Percentiles rank a stretch among this genome's conserved stretches.
These are phyloP conservation scores for Cylloceria caligata DNA, from an alignment of 2,888 invertebrate species.

Conservation along the genomic window DNA sequence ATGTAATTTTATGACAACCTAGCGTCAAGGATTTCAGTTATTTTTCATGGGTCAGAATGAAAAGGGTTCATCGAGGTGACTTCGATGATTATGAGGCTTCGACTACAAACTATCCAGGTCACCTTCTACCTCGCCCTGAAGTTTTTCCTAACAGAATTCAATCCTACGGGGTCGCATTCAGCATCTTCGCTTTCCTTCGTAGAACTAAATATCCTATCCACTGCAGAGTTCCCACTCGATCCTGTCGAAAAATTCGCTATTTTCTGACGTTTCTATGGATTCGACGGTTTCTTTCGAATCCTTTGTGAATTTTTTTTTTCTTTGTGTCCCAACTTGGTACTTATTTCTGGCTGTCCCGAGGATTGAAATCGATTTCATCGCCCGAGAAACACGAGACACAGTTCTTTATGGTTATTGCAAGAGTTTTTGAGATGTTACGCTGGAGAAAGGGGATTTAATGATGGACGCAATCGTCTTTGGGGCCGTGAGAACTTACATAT, in stretches of 20 bases:
- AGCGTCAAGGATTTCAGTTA: not conserved
- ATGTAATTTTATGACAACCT: not conserved
- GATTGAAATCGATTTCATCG: constrained; percentile 12
- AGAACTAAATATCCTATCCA: constrained; percentile 35
- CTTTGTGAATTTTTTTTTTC: not conserved
- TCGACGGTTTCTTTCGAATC: not conserved
- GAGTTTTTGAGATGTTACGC: constrained; percentile 24
- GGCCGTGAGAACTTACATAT: not conserved
- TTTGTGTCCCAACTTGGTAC: not conserved
- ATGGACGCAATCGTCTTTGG: not conserved
- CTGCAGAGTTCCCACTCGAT: constrained; percentile 2
- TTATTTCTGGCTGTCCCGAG: constrained; percentile 28
- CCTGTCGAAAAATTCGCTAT: constrained; percentile 37
- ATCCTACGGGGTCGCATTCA: constrained; percentile 46
- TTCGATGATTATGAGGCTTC: constrained; percentile 16
- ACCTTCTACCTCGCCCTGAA: constrained; percentile 44
- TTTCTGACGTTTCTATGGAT: constrained; percentile 27
- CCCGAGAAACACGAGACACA: not conserved
- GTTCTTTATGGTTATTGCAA: not conserved
- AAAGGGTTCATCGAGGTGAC: constrained; percentile 3
- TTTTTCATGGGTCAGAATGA: constrained; percentile 4
- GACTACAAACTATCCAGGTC: constrained; percentile 5
- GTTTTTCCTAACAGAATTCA: constrained; percentile 57
- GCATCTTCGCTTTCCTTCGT: not conserved
- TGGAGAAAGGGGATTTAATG: constrained; percentile 25